A percentile compares a stretch with the other conserved stretches of the same genome.
phyloP scores from a whole-genome alignment of 1,140 invertebrate genomes.

The Drosophila sucinea region DNA sequence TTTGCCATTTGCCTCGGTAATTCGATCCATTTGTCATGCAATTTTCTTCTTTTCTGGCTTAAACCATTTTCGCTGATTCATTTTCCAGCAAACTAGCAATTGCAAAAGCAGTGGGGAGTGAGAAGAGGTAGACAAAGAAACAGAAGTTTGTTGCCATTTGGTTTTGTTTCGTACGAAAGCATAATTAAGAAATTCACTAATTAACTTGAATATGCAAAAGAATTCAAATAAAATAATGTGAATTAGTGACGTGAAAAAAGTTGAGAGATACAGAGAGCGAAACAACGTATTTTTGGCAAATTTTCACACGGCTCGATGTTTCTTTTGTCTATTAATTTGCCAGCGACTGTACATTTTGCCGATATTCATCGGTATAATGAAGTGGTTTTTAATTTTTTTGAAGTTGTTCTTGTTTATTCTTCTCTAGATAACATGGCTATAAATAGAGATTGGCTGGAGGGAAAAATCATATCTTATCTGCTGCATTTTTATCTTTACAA shows the following conservation, averaged over 20 bases:
- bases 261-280: slow-evolving; percentile 1
- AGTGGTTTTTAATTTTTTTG: not conserved
- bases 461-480: slow-evolving; percentile 55
- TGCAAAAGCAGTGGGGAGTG: not conserved
- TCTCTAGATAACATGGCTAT: slow-evolving; percentile 2
- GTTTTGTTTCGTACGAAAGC: slow-evolving; percentile 29
- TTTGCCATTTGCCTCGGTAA: slow-evolving; percentile 49
- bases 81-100: slow-evolving; percentile 50
- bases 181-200: slow-evolving; percentile 76
- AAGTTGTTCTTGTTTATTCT: not conserved
- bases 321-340: slow-evolving; percentile 6
- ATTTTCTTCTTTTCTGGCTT: slow-evolving; percentile 7
- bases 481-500: slow-evolving; percentile 35
- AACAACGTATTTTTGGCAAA: not conserved
- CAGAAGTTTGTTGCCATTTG: slow-evolving; percentile 48
- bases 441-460: slow-evolving; percentile 8
- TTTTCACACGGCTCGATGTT: slow-evolving; percentile 39
- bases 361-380: slow-evolving; percentile 14
- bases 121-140: slow-evolving; percentile 2
- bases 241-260: slow-evolving; percentile 36
- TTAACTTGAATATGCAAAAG: slow-evolving; percentile 51
- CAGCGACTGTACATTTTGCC: slow-evolving; percentile 2
- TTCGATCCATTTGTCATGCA: slow-evolving; percentile 38
- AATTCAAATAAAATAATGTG: slow-evolving; percentile 66
- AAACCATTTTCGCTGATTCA: slow-evolving; percentile 70